Evolutionary conservation across 1,140 invertebrate genomes (phyloP), one percentile per base, ranked within the genome.

Genomic region (Drosophila ercepeae): DNA sequence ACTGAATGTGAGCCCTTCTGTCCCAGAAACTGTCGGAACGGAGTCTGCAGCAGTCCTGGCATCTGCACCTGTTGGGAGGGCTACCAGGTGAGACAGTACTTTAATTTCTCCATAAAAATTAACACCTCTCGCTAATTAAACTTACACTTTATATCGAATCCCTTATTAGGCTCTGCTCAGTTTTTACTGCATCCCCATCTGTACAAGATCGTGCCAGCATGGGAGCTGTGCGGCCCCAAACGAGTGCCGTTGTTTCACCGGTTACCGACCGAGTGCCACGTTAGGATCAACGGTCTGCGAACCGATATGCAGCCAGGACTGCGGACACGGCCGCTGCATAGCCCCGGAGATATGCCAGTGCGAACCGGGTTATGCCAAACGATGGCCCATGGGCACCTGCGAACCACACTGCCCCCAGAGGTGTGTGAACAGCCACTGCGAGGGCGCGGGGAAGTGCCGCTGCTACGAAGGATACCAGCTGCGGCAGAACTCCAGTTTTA

Each of bases 1-100:
- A 86, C 72, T 3, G 91, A 89, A 4, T 91, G 90, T 14, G 81
- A 90, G 21, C 86, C 89, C 0, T 54, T 42, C 18, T 91, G 90
- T 36, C 44, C 70, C 5, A 48, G 55, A 13, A 53, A 92, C 0
- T 91, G 90, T 46, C 58, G 63, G 4, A 92, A 93, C 27, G 93
- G 93, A 0, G 84, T 92, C 3, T 94, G 93, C 63, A 90, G 92
- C 9, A 92, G 90, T 7, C 93, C 92, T 0, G 78, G 86, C 1
- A 58, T 91, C 0, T 94, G 95, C 82, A 92, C 92, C 2, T 96
- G 95, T 79, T 93, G 93, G 36, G 79, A 92, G 1, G 95, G 95
- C 0, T 96, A 78, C 39, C 75, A 46, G 57, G 60, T 64, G 5
- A 39, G 36, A 14, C 2, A n/a, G 2, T 13, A 34, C 32, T n/a